phyloP scores from a whole-genome alignment of 2,797 vertebrate species.

The Pagetopsis macropterus region DNA sequence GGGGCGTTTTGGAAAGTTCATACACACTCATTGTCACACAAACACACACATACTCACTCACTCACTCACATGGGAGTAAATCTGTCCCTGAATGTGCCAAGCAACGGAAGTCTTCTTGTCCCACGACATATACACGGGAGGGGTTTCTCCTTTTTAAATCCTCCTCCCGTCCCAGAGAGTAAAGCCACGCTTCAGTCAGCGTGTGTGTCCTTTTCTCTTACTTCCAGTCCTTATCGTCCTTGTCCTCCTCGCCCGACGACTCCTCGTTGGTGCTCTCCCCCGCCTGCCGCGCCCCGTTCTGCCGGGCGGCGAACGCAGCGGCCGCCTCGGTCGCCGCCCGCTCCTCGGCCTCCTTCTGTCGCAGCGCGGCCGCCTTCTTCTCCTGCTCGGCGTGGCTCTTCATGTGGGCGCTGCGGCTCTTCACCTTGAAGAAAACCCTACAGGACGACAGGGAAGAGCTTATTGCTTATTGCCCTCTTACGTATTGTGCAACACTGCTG shows the following conservation, averaged over 20 bases:
- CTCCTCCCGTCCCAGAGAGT: not conserved
- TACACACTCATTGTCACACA: not conserved
- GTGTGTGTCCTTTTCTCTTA: conserved; percentile 37
- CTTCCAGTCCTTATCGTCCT: conserved; percentile 83
- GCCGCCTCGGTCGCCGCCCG: conserved; percentile 75
- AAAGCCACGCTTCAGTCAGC: not conserved
- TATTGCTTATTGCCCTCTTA: no score
- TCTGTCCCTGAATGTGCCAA: conserved; percentile 73
- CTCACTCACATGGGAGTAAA: conserved; percentile 36
- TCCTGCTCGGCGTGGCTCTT: conserved; percentile 98
- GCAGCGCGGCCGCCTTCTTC: conserved; percentile 93
- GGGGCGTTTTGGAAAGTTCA: conserved; percentile 25
- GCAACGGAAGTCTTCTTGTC: conserved; percentile 46
- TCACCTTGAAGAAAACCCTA: conserved; percentile 97
- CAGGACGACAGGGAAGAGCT: not conserved
- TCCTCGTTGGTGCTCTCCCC: conserved; percentile 85
- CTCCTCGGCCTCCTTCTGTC: conserved; percentile 87
- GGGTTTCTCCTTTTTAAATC: not conserved
- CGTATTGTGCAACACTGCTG: no score
- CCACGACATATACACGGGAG: conserved; percentile 36
- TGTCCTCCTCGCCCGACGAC: conserved; percentile 76
- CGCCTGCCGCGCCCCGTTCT: conserved; percentile 74
- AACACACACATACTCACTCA: conserved; percentile 2
- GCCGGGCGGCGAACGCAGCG: conserved; percentile 75
- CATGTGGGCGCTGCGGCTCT: conserved; percentile 99